Evolutionary conservation across 2,888 invertebrate genomes (phyloP).

Genomic region (Macrostomum cliftonense): DNA sequence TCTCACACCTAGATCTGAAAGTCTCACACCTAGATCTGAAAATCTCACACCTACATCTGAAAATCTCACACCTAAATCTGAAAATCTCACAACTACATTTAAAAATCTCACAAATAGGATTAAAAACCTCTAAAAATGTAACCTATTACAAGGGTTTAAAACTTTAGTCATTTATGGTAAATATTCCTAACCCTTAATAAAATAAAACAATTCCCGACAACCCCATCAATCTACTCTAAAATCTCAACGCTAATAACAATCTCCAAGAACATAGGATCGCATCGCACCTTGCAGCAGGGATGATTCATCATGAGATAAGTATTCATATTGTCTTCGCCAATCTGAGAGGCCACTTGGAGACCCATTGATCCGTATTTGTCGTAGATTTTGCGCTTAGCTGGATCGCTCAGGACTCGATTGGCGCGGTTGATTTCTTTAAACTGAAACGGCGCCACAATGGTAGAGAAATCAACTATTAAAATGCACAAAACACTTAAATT

Average conservation of each 20-base stretch:
- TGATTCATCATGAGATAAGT: constrained; percentile 2
- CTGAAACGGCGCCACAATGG: neutral
- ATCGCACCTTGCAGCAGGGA: constrained; percentile 6
- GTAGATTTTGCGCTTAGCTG: constrained; percentile 7
- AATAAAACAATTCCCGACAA: too few species aligned
- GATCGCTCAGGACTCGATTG: constrained; percentile 2
- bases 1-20: too few species aligned
- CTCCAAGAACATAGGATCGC: too few species aligned
- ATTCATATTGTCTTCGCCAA: constrained; percentile 5
- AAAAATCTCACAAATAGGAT: neutral
- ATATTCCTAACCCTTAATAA: too few species aligned
- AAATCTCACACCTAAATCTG: too few species aligned
- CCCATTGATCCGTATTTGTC: constrained; percentile 8
- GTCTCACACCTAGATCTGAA: neutral
- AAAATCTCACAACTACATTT: neutral
- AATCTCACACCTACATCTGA: neutral
- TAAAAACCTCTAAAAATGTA: too few species aligned
- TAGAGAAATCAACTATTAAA: too few species aligned
- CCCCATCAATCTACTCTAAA: too few species aligned
- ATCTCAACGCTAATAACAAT: too few species aligned
- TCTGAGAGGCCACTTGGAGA: constrained; percentile 5
- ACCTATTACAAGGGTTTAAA: too few species aligned
- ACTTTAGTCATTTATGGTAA: too few species aligned
- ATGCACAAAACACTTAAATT: too few species aligned
- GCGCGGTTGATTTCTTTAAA: constrained; percentile 8